phyloP scores from a whole-genome alignment of 2,888 invertebrate genomes.

The Agriotes lineatus region DNA sequence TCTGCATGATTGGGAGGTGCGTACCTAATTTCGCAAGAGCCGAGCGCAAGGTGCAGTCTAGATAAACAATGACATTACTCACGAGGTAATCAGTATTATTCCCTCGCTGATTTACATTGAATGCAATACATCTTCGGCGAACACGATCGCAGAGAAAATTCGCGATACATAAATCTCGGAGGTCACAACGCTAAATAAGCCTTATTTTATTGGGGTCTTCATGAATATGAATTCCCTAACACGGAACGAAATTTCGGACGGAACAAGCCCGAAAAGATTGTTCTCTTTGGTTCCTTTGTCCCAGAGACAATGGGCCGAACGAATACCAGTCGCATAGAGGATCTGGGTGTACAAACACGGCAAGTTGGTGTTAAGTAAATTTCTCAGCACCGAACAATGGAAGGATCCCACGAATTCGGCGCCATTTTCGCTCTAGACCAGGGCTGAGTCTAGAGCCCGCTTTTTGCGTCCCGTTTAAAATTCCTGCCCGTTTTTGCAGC shows the following conservation, averaged over 20 bases:
- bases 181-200: conserved; percentile 59
- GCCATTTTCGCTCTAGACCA: conserved; percentile 32
- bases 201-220: conserved; percentile 60
- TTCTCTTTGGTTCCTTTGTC: conserved; percentile 47
- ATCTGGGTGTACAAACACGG: conserved; percentile 42
- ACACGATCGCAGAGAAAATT: conserved; percentile 60
- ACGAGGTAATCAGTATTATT: conserved; percentile 61
- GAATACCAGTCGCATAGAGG: conserved; percentile 26
- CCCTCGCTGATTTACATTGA: conserved; percentile 64
- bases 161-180: conserved; percentile 61
- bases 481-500: conserved; percentile 19
- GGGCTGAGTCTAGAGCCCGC: conserved; percentile 16
- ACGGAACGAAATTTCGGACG: conserved; percentile 50
- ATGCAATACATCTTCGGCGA: conserved; percentile 63
- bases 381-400: conserved; percentile 37
- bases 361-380: conserved; percentile 43
- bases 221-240: conserved; percentile 60
- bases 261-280: conserved; percentile 48
- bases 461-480: conserved; percentile 14
- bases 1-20: conserved; percentile 16
- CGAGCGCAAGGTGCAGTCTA: conserved; percentile 42
- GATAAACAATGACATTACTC: conserved; percentile 60
- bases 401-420: conserved; percentile 36
- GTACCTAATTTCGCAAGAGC: conserved; percentile 33
- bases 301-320: conserved; percentile 50